phyloP scores from a whole-genome alignment of 2,113 vertebrate species.

The Cisticola juncidis region DNA sequence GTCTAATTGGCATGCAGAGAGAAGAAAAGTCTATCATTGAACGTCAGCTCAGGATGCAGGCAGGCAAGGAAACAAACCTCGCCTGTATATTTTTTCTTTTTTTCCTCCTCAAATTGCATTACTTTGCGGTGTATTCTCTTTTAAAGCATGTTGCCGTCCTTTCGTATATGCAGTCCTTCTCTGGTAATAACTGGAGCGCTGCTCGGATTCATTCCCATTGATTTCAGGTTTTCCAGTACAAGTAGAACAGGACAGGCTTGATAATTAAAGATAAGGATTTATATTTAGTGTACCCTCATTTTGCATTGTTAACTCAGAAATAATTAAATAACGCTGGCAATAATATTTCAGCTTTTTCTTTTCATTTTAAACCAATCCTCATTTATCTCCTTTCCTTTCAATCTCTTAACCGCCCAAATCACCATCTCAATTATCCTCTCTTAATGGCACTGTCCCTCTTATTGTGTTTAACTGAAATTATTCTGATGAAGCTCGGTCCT shows the following conservation, averaged over 20 bases:
- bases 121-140: neutral
- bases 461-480: neutral
- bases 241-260: constrained; percentile 6
- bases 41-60: neutral
- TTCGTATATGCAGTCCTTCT: neutral
- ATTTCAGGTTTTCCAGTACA: neutral
- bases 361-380: neutral
- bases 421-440: neutral
- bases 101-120: neutral
- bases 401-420: neutral
- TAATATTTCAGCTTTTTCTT: neutral
- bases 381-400: neutral
- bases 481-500: neutral
- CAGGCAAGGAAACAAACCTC: constrained; percentile 1
- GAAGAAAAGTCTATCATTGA: constrained; percentile 62
- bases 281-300: constrained; percentile 29
- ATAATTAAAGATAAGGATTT: neutral
- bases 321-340: neutral
- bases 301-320: neutral
- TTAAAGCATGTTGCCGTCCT: neutral
- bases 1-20: constrained; percentile 74
- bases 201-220: neutral
- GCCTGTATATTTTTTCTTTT: neutral
- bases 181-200: neutral
- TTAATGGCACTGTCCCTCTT: neutral